Base-by-base conservation (phyloP, 2,113 vertebrate species). In the Pomatostomus ruficeps region DNA sequence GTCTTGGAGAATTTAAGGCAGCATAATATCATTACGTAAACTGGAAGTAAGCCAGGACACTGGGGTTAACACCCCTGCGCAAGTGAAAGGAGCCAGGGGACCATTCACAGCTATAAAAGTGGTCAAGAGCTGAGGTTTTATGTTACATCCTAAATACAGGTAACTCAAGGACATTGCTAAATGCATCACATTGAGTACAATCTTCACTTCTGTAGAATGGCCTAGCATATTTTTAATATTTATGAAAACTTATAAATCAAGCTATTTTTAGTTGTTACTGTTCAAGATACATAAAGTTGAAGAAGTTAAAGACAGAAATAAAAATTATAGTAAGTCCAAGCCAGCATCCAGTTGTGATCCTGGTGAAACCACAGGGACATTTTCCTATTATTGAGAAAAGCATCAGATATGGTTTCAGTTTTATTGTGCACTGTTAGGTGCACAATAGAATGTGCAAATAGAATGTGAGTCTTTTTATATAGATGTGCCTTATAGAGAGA, bases 11-110 rank as follows among this genome's bases (percentile, higher is more conserved):
- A 83, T 78, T 94, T 77, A 93, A 63, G 79, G 29, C 85, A 91
- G 59, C 13, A 23, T 38, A 94, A 72, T 65, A 52, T 68, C 82
- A 91, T 91, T 94, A 77, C 2, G 2, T 86, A 74, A 74, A 7
- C 70, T 94, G 87, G 93, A 94, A 91, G 86, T 35, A 78, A 87
- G 81, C 84, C 91, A 85, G 65, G 62, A 96, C 71, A 73, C 74
- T 33, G 46, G 80, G 88, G 77, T 95, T 96, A 95, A 96, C 85
- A 96, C 83, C 43, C 63, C 40, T 93, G n/a, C 72, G 93, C 74
- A 75, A 93, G 59, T 77, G 88, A 76, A 86, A 92, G 65, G 94
- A 91, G 36, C n/a, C 88, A 78, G 35, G 93, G 93, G 93, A 96
- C 63, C 2, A 6, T 89, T 93, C 92, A 54, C 45, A 95, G 74